A percentile compares a stretch with the other conserved stretches of the same genome.
phyloP scores from a whole-genome alignment of 2,888 invertebrate genomes.

The Agriopis leucophaearia region DNA sequence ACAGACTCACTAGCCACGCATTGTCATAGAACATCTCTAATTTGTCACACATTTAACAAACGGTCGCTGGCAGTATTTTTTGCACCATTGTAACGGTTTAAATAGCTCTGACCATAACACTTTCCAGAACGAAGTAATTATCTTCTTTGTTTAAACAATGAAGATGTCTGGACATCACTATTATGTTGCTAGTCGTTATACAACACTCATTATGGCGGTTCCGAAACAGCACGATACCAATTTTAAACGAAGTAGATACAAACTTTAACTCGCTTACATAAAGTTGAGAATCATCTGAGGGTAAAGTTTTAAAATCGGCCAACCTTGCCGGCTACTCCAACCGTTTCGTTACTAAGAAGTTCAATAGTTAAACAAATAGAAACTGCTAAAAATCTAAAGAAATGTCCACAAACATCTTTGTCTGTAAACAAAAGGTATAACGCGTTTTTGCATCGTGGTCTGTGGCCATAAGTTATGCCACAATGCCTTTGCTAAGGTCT shows the following conservation, averaged over 20 bases:
- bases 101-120: constrained; percentile 54
- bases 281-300: constrained; percentile 18
- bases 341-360: constrained; percentile 44
- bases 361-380: constrained; percentile 41
- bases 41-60: constrained; percentile 34
- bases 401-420: constrained; percentile 46
- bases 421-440: constrained; percentile 38
- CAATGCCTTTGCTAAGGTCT: constrained; percentile 42
- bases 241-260: constrained; percentile 3
- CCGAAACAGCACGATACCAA: constrained; percentile 67
- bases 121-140: constrained; percentile 60
- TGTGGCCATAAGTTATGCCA: constrained; percentile 33
- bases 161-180: constrained; percentile 44
- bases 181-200: constrained; percentile 53
- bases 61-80: constrained; percentile 35
- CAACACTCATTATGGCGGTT: constrained; percentile 69
- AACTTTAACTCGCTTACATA: constrained; percentile 18
- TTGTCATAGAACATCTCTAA: constrained; percentile 24
- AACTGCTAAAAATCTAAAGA: constrained; percentile 41
- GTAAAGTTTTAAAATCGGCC: constrained; percentile 33
- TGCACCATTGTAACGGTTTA: constrained; percentile 51
- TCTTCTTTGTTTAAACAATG: constrained; percentile 51
- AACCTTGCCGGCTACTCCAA: constrained; percentile 48
- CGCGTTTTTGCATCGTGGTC: constrained; percentile 37
- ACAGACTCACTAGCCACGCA: constrained; percentile 22